phyloP scores from a whole-genome alignment of 2,888 invertebrate genomes.

The Philonicus albiceps region DNA sequence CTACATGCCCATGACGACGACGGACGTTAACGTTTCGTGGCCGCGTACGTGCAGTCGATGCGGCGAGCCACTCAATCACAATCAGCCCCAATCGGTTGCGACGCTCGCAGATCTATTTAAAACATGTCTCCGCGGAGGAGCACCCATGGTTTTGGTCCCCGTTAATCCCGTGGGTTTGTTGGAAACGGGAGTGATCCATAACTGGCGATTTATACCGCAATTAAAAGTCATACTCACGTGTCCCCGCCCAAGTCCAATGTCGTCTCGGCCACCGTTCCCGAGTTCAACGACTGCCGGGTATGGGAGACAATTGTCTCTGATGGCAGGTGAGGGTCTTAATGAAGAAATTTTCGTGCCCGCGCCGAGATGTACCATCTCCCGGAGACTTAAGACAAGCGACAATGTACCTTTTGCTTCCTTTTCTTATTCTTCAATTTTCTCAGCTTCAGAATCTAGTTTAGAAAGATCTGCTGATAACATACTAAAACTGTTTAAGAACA shows the following conservation, averaged over 20 bases:
- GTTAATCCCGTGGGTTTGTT: not conserved
- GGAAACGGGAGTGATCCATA: not conserved
- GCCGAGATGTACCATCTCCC: not conserved
- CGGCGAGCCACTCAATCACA: not conserved
- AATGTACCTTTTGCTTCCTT: not conserved
- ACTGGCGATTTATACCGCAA: slow-evolving; percentile 13
- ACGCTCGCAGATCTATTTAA: not conserved
- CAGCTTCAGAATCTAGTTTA: not conserved
- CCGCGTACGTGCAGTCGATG: not conserved
- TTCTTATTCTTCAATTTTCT: not conserved
- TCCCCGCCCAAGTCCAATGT: not conserved
- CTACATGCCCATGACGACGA: not conserved
- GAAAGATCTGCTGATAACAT: not conserved
- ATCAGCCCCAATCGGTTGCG: not conserved
- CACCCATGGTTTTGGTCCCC: not conserved
- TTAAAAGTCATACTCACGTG: slow-evolving; percentile 20
- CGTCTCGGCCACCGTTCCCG: not conserved
- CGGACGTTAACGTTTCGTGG: not conserved
- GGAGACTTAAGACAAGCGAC: not conserved
- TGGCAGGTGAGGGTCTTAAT: not conserved
- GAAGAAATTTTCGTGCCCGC: not conserved
- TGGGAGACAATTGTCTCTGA: not conserved
- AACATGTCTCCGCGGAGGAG: not conserved
- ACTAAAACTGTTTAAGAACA: not conserved
- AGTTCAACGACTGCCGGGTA: slow-evolving; percentile 12